Evolutionary conservation across 2,113 vertebrate species (phyloP), one percentile per base, ranked within the genome.

Genomic region (Salvelinus namaycush): DNA sequence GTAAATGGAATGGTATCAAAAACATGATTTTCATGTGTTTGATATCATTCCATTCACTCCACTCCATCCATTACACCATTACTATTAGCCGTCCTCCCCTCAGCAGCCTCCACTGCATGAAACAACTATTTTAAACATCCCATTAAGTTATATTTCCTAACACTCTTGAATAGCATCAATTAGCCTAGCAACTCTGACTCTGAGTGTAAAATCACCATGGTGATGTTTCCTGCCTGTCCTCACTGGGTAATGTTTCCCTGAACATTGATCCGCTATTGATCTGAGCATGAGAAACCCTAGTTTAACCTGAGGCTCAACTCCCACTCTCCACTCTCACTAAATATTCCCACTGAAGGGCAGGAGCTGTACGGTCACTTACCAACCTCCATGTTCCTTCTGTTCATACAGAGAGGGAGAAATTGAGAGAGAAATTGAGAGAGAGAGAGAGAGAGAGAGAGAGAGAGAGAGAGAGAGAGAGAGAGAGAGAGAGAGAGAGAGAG

Each of bases 241-340:
- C 59, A 62, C 59, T 24, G 7, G 59, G n/a, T 62, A n/a, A 62
- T 62, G 59, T 9, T 62, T 62, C 20, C n/a, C 20, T 62, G 89
- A 81, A 76, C 79, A 92, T 91, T 88, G 91, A 92, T 90, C 84
- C 67, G 4, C 67, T 81, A 92, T 91, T 73, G 91, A 92, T 87
- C 82, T 70, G 82, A 73, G 85, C 76, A 85, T 92, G 91, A 91
- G 91, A 89, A 90, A 90, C 87, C 89, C 84, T 67, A 78, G 34
- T 85, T 82, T 79, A 82, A 80, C 76, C 78, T 75, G 82, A 76
- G 85, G 84, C 83, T 82, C 54, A 69, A 71, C 77, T 83, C 82
- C 81, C 70, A 68, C 82, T 86, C 76, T 81, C 62, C 77, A 62
- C 73, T 72, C 73, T 71, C 80, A 84, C 83, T 92, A 85, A 7